Conservation (phyloP, 1,140 invertebrate genomes). For the Danaus plexippus region DNA sequence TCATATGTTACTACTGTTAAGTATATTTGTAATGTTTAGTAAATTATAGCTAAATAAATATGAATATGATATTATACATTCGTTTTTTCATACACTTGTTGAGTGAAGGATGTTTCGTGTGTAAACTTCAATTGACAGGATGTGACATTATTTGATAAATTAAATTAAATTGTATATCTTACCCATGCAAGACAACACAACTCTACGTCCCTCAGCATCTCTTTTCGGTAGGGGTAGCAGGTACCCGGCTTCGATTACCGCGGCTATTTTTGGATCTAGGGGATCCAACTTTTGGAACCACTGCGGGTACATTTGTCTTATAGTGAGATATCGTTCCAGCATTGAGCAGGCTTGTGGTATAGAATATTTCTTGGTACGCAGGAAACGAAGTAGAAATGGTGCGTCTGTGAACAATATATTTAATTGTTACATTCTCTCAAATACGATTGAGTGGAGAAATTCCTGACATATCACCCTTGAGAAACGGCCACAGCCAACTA, state of each 20-base stretch:
- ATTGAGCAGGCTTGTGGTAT: conserved; percentile 87
- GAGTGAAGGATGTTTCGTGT: no score
- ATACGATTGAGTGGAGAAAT: neutral
- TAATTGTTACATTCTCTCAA: neutral
- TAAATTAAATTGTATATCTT: conserved; percentile 33
- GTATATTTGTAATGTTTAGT: no score
- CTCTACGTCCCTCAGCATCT: conserved; percentile 80
- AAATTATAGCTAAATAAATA: no score
- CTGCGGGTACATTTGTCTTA: conserved; percentile 83
- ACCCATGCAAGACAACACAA: conserved; percentile 83
- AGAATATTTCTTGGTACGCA: conserved; percentile 89
- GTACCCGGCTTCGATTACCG: conserved; percentile 87
- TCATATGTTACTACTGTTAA: no score
- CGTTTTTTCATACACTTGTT: no score
- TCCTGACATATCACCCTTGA: no score
- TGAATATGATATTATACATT: no score
- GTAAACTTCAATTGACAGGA: no score
- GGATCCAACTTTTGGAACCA: conserved; percentile 88
- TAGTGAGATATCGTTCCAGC: conserved; percentile 87
- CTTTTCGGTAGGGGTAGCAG: conserved; percentile 82
- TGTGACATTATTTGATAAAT: conserved; percentile 2
- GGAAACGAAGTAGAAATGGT: conserved; percentile 85
- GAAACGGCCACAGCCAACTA: no score
- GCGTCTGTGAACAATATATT: conserved; percentile 70
- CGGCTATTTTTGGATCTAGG: conserved; percentile 78